Evolutionary conservation across 1,140 invertebrate species (phyloP).

Genomic region (Agrilus planipennis): DNA sequence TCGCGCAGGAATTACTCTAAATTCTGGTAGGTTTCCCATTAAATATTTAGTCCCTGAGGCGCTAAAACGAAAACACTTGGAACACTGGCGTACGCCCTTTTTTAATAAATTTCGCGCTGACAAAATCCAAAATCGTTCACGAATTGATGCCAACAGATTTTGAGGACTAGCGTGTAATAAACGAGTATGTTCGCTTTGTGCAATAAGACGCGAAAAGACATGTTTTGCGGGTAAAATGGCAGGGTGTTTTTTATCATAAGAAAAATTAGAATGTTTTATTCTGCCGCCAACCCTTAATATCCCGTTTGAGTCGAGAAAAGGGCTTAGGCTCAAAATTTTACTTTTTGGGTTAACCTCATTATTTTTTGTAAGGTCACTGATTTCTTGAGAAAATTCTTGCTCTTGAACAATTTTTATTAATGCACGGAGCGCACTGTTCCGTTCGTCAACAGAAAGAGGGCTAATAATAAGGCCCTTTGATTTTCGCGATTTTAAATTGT

Average conservation of each 20-base stretch:
- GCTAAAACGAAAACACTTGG: slow-evolving; percentile 11
- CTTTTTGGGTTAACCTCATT: neutral
- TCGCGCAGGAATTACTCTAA: slow-evolving; percentile 15
- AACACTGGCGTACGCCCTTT: slow-evolving; percentile 13
- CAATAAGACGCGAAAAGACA: neutral
- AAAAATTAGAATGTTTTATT: neutral
- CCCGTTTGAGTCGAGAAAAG: neutral
- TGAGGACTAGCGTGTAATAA: slow-evolving; percentile 1
- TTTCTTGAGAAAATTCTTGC: neutral
- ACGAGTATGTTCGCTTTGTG: neutral
- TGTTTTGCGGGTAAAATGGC: neutral
- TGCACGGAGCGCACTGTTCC: neutral
- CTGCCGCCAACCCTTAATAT: neutral
- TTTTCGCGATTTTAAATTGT: neutral
- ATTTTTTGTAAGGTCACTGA: neutral
- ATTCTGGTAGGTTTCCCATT: slow-evolving; percentile 30
- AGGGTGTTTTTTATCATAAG: neutral
- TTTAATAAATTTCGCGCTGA: slow-evolving; percentile 14
- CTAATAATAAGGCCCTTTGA: neutral
- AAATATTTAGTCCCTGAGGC: slow-evolving; percentile 7
- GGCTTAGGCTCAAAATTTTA: neutral
- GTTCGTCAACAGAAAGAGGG: neutral
- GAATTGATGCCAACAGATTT: neutral
- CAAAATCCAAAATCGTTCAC: slow-evolving; percentile 9
- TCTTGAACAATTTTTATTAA: neutral